Evolutionary conservation across 2,797 vertebrate genomes (phyloP), one percentile per base, ranked within the genome.

Genomic region (Pseudopleuronectes americanus): DNA sequence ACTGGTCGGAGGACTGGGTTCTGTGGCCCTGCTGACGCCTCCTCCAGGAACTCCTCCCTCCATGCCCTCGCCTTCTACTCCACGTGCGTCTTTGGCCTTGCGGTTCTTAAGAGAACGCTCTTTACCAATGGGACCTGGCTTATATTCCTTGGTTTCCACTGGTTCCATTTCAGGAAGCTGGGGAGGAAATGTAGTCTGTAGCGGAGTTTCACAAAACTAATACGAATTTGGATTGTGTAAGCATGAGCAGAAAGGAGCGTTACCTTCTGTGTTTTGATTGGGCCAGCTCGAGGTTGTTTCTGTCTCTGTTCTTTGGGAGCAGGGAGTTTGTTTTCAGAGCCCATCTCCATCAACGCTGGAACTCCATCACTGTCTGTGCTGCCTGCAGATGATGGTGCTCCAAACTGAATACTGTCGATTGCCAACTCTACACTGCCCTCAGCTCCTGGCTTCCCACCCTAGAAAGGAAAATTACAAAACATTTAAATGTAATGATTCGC

Each of bases 271-370:
- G 96, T 94, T 94, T 99, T 99, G 91, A 99, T 97, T 65, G 97
- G 96, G 56, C 97, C 98, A 74, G 97, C 97, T 17, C 98, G 95
- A 60, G 96, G 95, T 81, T 97, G 97, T 83, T 99, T 99, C 80
- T 98, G 97, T 72, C 97, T 95, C 82, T 99, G 98, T 83, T 99
- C 97, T 95, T 99, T 99, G 10, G 98, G 98, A 88, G 99, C 97
- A 38, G 96, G 96, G 48, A 97, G 92, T 78, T 97, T 98, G 85
- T 94, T 94, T 69, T 98, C 97, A 24, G 92, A 75, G 24, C 83
- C 77, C 56, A 94, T 96, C 84, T 99, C 98, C 12, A 96, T 91
- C 75, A 97, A 86, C 0, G 93, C 92, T 4, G 97, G 95, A 23
- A 95, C 94, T 28, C 96, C 95, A 84, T 99, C 98, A 59, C 96